These are phyloP conservation scores for Ormyrus pomaceus DNA, from an alignment of 2,888 invertebrate species.

Conservation along the genomic window DNA sequence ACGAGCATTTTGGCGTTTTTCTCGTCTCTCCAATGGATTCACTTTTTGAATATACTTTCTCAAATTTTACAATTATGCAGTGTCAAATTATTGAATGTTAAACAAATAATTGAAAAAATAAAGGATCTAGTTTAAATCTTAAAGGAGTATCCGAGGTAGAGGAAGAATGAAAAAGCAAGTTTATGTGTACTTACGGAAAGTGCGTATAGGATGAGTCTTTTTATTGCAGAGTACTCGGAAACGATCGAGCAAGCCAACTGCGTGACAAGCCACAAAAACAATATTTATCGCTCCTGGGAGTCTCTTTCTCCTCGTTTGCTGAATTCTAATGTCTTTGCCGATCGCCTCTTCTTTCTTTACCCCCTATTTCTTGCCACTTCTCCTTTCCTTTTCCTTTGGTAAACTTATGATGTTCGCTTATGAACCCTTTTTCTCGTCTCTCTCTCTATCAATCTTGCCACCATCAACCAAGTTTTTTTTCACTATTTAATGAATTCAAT, in stretches of 20 bases:
- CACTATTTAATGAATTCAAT: slow-evolving; percentile 8
- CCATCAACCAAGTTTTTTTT: slow-evolving; percentile 12
- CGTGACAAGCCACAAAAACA: slow-evolving; percentile 15
- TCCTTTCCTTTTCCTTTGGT: slow-evolving; percentile 4
- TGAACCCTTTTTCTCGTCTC: not conserved
- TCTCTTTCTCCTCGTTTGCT: slow-evolving; percentile 19
- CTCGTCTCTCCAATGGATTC: too few species aligned
- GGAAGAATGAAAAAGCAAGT: not conserved
- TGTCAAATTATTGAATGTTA: too few species aligned
- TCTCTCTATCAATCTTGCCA: slow-evolving; percentile 22
- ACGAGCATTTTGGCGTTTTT: too few species aligned
- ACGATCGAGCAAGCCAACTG: not conserved
- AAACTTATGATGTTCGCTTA: slow-evolving; percentile 10
- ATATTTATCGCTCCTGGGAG: slow-evolving; percentile 24
- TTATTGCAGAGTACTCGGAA: not conserved
- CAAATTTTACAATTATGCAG: too few species aligned
- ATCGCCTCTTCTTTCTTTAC: not conserved
- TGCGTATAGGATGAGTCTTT: slow-evolving; percentile 3
- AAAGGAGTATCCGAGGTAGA: too few species aligned
- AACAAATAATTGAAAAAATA: too few species aligned
- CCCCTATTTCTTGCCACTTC: slow-evolving; percentile 5
- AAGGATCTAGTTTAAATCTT: too few species aligned
- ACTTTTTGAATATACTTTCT: too few species aligned
- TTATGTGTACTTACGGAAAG: slow-evolving; percentile 1
- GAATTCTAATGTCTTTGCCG: slow-evolving; percentile 22